Percentiles rank a stretch among this genome's conserved stretches.
These are phyloP conservation scores for Oreochromis tanganicae DNA, from an alignment of 2,113 vertebrate genomes.

Conservation along the genomic window DNA sequence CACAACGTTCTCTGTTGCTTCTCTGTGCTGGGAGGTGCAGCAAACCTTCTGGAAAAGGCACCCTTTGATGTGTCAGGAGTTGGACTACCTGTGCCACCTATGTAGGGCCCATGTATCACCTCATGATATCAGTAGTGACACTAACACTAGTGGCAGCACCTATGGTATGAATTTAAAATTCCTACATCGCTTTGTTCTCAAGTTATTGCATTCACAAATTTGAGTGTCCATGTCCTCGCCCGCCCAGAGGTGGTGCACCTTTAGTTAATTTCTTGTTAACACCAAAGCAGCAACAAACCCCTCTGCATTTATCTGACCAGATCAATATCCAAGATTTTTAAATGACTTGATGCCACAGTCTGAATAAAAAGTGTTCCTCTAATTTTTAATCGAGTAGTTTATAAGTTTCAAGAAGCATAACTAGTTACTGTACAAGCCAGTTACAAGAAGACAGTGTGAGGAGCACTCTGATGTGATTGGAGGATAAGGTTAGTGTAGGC, in stretches of 20 bases:
- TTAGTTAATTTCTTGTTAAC: background rate
- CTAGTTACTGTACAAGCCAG: background rate
- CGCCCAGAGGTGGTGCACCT: background rate
- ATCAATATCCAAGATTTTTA: background rate
- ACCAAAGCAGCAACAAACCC: background rate
- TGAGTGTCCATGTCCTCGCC: background rate
- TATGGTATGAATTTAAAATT: background rate
- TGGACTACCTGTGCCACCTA: background rate
- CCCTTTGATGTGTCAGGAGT: background rate
- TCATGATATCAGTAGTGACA: background rate
- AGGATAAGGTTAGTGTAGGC: background rate
- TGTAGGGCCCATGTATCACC: background rate
- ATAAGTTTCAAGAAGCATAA: background rate
- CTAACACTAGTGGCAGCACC: background rate
- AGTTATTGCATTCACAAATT: background rate
- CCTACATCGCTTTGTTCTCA: background rate
- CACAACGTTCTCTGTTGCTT: background rate
- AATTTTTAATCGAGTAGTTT: background rate
- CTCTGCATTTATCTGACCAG: background rate
- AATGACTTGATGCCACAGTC: background rate
- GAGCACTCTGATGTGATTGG: background rate
- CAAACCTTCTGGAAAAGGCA: background rate
- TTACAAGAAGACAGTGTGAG: background rate
- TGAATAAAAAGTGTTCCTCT: background rate
- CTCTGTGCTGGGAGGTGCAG: background rate